Conservation (phyloP, 2,113 vertebrate genomes). For the Mellivora capensis region DNA sequence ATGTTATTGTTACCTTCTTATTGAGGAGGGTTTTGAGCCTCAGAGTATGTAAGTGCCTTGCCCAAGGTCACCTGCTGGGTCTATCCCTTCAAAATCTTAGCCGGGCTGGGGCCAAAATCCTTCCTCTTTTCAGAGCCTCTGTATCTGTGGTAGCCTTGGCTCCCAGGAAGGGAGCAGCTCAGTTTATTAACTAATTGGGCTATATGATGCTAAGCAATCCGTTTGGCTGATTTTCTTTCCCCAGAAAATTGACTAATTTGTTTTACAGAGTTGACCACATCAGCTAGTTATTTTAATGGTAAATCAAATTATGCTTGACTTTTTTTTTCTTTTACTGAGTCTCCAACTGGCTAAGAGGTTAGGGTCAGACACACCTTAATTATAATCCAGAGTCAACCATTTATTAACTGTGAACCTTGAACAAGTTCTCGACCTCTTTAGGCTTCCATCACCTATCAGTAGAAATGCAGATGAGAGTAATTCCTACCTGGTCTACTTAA, state of each 20-base stretch:
- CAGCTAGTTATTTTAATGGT: slow-evolving; percentile 13
- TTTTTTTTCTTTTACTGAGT: background rate
- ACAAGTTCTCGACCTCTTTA: background rate
- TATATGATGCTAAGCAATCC: background rate
- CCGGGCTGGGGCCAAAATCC: background rate
- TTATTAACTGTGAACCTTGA: background rate
- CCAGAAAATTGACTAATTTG: slow-evolving; percentile 32
- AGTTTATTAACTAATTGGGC: slow-evolving; percentile 24
- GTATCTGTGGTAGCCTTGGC: background rate
- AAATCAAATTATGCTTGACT: slow-evolving; percentile 24
- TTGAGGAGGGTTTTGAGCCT: background rate
- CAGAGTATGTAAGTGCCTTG: background rate
- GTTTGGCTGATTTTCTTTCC: background rate
- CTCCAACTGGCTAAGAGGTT: background rate
- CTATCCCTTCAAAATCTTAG: background rate
- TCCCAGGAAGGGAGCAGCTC: background rate
- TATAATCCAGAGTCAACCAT: background rate
- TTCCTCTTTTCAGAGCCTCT: background rate
- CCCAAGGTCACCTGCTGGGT: background rate
- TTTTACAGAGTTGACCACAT: slow-evolving; percentile 39
- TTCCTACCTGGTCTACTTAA: background rate
- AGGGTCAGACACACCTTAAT: background rate
- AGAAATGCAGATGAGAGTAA: background rate
- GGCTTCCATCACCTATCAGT: background rate
- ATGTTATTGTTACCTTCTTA: background rate